Evolutionary conservation across 2,888 invertebrate species (phyloP).

Genomic region (Lampropteryx suffumata): DNA sequence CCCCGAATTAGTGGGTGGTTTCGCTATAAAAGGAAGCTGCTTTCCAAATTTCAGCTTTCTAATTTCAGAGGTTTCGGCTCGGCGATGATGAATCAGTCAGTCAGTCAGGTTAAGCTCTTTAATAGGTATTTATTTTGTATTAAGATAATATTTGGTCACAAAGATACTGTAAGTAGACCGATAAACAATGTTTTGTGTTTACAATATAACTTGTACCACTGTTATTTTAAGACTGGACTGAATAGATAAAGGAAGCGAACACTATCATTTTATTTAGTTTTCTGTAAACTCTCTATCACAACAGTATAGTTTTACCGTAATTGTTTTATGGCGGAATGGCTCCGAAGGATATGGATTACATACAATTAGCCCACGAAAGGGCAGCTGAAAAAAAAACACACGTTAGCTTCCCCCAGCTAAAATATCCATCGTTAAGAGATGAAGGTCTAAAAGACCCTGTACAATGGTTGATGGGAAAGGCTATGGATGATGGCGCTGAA

Average conservation of each 20-base stretch:
- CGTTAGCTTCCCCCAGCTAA: slow-evolving; percentile 75
- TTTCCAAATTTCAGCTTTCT: too few relatives aligned
- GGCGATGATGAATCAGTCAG: too few relatives aligned
- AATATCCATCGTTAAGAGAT: slow-evolving; percentile 76
- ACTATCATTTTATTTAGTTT: slow-evolving; percentile 16
- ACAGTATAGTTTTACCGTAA: not conserved
- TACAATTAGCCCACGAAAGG: slow-evolving; percentile 48
- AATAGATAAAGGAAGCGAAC: slow-evolving; percentile 6
- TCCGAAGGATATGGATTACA: slow-evolving; percentile 42
- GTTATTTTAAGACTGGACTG: not conserved
- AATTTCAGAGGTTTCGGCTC: too few relatives aligned
- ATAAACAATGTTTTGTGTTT: not conserved
- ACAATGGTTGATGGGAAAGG: slow-evolving; percentile 86
- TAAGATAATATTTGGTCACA: not conserved
- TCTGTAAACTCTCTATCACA: not conserved
- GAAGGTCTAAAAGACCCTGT: slow-evolving; percentile 51
- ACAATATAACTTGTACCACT: slow-evolving; percentile 1
- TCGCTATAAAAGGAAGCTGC: too few relatives aligned
- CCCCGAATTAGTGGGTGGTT: too few relatives aligned
- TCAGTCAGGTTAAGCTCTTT: too few relatives aligned
- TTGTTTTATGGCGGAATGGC: slow-evolving; percentile 35
- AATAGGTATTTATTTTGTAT: too few relatives aligned
- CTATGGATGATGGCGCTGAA: slow-evolving; percentile 87
- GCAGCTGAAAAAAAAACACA: slow-evolving; percentile 57
- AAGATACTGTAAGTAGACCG: not conserved